Conservation (phyloP, 1,140 invertebrate species). For the Paralvinella palmiformis region DNA sequence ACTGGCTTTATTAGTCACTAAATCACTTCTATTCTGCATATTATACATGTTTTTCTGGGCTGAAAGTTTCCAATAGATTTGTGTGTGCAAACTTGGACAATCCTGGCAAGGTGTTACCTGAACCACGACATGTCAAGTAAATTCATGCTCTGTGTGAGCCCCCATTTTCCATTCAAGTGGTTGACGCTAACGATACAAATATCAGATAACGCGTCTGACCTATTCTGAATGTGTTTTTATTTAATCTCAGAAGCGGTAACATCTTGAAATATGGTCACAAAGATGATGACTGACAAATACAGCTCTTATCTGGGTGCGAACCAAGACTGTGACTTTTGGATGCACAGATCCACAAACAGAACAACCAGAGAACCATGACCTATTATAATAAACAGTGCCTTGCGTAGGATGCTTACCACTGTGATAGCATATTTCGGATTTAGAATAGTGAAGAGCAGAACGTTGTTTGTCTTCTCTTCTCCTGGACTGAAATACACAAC, state of each 20-base stretch:
- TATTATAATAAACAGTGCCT: too few relatives aligned
- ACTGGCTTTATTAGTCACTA: too few relatives aligned
- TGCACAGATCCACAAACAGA: background rate
- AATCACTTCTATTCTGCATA: background rate
- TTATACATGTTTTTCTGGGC: too few relatives aligned
- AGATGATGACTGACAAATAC: background rate
- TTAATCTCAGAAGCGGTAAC: background rate
- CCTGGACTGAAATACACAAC: background rate
- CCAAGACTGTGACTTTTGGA: background rate
- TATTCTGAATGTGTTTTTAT: background rate
- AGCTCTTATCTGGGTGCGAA: background rate
- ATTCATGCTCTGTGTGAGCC: too few relatives aligned
- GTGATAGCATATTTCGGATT: conserved; percentile 98
- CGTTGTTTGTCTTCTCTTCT: conserved; percentile 59
- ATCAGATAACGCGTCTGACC: too few relatives aligned
- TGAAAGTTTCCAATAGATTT: too few relatives aligned
- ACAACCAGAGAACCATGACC: background rate
- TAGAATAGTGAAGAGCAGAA: conserved; percentile 89
- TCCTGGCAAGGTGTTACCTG: too few relatives aligned
- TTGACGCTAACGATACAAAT: too few relatives aligned
- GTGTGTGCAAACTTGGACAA: too few relatives aligned
- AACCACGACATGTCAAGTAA: too few relatives aligned
- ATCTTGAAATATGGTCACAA: background rate
- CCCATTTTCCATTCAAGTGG: too few relatives aligned
- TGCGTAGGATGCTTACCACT: too few relatives aligned